A percentile compares a stretch with the other conserved stretches of the same genome.
These are phyloP conservation scores for Pantherophis guttatus DNA, from an alignment of 2,113 vertebrate species.

Conservation along the genomic window DNA sequence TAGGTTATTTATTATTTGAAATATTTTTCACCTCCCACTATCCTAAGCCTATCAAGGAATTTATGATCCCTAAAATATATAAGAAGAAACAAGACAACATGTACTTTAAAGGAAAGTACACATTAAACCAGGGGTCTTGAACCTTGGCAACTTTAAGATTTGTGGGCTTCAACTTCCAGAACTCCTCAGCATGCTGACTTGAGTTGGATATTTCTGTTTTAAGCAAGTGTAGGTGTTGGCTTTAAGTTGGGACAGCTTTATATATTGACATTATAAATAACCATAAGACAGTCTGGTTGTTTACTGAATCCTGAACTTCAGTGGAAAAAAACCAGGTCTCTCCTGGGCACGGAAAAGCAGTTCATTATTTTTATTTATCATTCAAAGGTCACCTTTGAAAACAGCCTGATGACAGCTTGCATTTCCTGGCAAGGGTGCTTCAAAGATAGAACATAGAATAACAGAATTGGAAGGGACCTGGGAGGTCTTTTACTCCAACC, in stretches of 20 bases:
- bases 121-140: background rate
- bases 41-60: background rate
- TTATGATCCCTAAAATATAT: background rate
- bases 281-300: background rate
- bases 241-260: background rate
- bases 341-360: background rate
- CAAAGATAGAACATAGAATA: background rate
- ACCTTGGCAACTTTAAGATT: background rate
- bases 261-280: background rate
- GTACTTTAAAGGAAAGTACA: background rate
- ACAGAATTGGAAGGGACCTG: background rate
- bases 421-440: background rate
- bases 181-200: background rate
- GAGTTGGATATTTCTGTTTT: background rate
- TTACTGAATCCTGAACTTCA: background rate
- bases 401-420: background rate
- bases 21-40: background rate
- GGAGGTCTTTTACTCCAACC: background rate
- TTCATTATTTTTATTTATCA: background rate
- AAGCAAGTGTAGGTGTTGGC: background rate
- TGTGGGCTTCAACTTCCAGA: background rate
- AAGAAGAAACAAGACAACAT: background rate
- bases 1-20: background rate
- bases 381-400: background rate
- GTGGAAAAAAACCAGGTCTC: background rate